Conservation (phyloP, 2,797 vertebrate genomes). For the Paguma larvata region DNA sequence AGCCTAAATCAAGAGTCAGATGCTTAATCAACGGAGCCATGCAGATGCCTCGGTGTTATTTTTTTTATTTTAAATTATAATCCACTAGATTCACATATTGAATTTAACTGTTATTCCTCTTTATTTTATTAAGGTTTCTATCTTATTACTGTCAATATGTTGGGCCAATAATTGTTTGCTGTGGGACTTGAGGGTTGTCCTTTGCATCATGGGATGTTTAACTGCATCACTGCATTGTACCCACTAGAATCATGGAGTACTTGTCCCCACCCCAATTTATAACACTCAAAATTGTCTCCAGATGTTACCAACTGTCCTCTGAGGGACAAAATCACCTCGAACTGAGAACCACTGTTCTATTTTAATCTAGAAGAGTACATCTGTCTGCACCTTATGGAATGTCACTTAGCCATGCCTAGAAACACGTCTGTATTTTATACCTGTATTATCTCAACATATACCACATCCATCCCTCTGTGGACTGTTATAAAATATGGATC, state of each 20-base stretch:
- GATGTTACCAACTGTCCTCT: neutral
- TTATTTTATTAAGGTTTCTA: neutral
- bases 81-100: neutral
- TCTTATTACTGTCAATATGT: neutral
- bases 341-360: neutral
- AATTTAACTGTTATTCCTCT: neutral
- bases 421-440: neutral
- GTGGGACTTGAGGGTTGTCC: neutral
- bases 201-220: neutral
- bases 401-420: neutral
- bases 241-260: neutral
- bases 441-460: neutral
- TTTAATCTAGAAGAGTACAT: neutral
- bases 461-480: neutral
- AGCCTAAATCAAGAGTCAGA: too few species aligned
- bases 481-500: neutral
- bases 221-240: neutral
- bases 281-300: neutral
- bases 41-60: neutral
- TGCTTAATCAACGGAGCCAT: too few species aligned
- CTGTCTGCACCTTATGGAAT: neutral
- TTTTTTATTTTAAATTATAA: slow-evolving; percentile 11
- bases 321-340: neutral
- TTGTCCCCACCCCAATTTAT: neutral
- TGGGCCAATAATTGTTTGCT: neutral